Conservation (phyloP, 2,888 invertebrate species). For the Caenorhabditis becei region DNA sequence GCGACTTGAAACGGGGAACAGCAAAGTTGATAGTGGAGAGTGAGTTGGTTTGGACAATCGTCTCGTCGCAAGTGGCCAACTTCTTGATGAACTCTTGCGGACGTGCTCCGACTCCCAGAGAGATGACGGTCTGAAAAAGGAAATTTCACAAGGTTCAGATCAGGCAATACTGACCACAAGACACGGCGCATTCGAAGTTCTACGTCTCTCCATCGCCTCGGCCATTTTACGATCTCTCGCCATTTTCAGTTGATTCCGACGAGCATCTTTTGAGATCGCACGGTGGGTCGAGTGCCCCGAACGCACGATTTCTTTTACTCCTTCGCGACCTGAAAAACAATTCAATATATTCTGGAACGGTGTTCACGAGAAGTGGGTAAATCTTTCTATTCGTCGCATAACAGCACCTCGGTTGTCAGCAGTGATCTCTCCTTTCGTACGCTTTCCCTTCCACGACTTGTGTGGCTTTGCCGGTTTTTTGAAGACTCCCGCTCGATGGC, state of each 20-base stretch:
- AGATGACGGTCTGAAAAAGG: conserved; percentile 73
- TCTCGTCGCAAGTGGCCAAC: conserved; percentile 64
- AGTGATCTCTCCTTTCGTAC: conserved; percentile 89
- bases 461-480: conserved; percentile 96
- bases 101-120: conserved; percentile 67
- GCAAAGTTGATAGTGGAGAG: conserved; percentile 68
- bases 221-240: conserved; percentile 61
- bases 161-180: conserved; percentile 46
- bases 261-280: conserved; percentile 66
- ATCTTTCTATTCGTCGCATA: background rate
- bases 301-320: conserved; percentile 53
- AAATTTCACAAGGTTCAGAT: background rate
- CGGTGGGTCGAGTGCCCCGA: conserved; percentile 54
- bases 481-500: conserved; percentile 90
- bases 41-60: conserved; percentile 63
- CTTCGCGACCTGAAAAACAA: conserved; percentile 58
- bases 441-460: conserved; percentile 90
- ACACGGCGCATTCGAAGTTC: conserved; percentile 63
- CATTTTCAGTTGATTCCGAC: conserved; percentile 68
- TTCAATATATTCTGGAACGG: background rate
- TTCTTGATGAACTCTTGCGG: conserved; percentile 66
- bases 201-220: conserved; percentile 56
- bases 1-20: conserved; percentile 76
- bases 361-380: background rate
- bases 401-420: conserved; percentile 65